Evolutionary conservation across 2,797 vertebrate genomes (phyloP), one percentile per base, ranked within the genome.

Genomic region (Gila robusta): DNA sequence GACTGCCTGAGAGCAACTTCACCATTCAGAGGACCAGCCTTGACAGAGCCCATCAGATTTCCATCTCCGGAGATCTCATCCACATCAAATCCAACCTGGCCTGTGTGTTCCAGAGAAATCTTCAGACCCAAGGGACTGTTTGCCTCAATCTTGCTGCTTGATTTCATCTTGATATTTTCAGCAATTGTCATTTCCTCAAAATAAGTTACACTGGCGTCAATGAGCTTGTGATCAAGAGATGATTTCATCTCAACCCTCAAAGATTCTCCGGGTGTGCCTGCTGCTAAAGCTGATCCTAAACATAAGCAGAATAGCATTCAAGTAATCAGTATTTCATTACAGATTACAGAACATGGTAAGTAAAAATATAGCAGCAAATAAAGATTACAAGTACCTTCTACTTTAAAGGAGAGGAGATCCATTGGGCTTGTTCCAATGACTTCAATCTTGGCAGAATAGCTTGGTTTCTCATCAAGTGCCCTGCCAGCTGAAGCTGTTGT

Each of bases 271-370:
- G 80, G 37, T 78, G 89, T 89, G 47, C 90, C 95, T 0, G 91
- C 89, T 90, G 96, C 80, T 91, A 95, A 90, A 89, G 95, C 96
- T 90, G 95, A 96, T 79, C 97, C 98, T 99, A 91, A 91, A 88
- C 71, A 80, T 62, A 90, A 86, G 17, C 8, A 92, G 59, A 83
- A 88, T 84, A 88, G 76, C 62, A 69, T 44, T 76, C 16, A 47
- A 66, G n/a, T 62, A 28, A 76, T 76, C 0, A 3, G 23, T 17
- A 39, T 10, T 76, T 26, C 11, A 9, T 37, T 69, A 26, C 47
- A 26, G 23, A 49, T 47, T 66, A 44, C 2, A 35, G 54, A 66
- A 83, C 2, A 21, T 19, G 17, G 23, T 54, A 35, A 44, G 32
- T 10, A 28, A 83, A 70, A 54, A 1, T 84, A 84, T 71, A 41